Evolutionary conservation across 2,888 invertebrate genomes (phyloP).

Genomic region (Stenchaetothrips biformis): DNA sequence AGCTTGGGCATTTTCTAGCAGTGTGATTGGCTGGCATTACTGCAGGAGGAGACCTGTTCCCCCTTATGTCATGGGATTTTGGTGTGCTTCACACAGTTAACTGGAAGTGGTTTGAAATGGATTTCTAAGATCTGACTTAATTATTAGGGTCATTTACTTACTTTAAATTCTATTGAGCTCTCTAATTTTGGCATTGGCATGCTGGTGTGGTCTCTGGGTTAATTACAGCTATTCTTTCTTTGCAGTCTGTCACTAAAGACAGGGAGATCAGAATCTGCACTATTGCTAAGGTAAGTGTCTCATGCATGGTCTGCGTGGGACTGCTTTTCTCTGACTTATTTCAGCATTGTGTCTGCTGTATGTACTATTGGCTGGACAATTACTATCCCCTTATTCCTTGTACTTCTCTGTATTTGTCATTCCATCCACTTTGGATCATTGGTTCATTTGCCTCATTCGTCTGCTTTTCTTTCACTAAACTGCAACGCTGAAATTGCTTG

Average conservation of each 20-base stretch:
- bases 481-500: background rate
- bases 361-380: background rate
- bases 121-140: too few relatives aligned
- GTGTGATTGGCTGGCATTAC: background rate
- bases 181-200: slow-evolving; percentile 25
- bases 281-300: slow-evolving; percentile 35
- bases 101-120: too few relatives aligned
- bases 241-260: slow-evolving; percentile 41
- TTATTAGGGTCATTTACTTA: background rate
- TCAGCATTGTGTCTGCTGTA: background rate
- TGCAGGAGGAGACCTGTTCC: background rate
- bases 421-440: background rate
- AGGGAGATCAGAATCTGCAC: slow-evolving; percentile 36
- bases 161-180: background rate
- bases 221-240: slow-evolving; percentile 35
- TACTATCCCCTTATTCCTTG: background rate
- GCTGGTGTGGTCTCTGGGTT: slow-evolving; percentile 37
- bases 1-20: background rate
- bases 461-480: background rate
- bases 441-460: background rate
- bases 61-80: background rate
- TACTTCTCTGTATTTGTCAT: background rate
- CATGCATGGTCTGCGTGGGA: slow-evolving; percentile 42
- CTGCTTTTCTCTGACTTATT: background rate
- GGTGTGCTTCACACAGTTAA: background rate